Conservation (phyloP, 2,113 vertebrate species). For the Osmerus eperlanus region DNA sequence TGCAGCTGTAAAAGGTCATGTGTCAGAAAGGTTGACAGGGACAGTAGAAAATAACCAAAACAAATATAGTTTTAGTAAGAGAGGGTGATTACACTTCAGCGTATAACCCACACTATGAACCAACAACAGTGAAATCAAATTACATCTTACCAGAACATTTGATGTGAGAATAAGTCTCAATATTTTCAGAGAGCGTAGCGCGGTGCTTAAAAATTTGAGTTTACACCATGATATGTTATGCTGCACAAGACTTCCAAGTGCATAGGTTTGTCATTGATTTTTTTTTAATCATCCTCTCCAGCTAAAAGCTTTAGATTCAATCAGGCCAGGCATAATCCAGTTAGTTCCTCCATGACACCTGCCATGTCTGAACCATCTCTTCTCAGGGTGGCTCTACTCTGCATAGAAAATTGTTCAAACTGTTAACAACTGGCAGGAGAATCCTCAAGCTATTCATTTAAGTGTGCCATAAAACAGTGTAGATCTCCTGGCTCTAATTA, state of each 20-base stretch:
- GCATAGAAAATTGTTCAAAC: conserved; percentile 7
- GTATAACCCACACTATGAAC: background rate
- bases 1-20: background rate
- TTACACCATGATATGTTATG: background rate
- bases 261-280: conserved; percentile 28
- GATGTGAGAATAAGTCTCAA: background rate
- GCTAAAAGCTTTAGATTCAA: conserved; percentile 29
- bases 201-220: background rate
- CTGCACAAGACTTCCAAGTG: background rate
- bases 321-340: conserved; percentile 23
- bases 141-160: background rate
- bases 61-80: background rate
- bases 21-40: background rate
- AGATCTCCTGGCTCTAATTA: too few relatives aligned
- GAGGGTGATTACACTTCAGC: background rate
- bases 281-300: conserved; percentile 13
- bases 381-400: conserved; percentile 5
- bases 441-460: too few relatives aligned
- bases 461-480: background rate
- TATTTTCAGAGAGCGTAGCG: background rate
- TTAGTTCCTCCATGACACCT: conserved; percentile 26
- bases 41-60: background rate
- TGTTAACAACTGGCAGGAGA: background rate
- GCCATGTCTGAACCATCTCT: conserved; percentile 8
- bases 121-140: background rate